Base-by-base conservation (phyloP, 2,888 invertebrate genomes). In the Gastrophysa polygoni region DNA sequence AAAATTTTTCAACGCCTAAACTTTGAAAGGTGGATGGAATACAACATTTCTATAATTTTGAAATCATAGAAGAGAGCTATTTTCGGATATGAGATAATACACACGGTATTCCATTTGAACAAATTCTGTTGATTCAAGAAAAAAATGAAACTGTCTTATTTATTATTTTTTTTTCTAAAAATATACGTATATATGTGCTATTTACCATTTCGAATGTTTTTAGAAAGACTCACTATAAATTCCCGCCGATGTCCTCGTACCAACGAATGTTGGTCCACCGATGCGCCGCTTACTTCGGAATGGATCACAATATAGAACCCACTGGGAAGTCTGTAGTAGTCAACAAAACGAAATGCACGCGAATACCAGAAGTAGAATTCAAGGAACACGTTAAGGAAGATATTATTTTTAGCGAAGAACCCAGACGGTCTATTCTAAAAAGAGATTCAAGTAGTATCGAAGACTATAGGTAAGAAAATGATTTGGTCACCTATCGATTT, bases 211-310 rank as follows among this genome's bases (percentile, higher is more conserved):
- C 11, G n/a, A 17, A 18, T 49, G 16, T 51, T 78, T 78, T 0
- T 78, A 91, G 91, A n/a, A 88, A 88, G 68, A 87, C 88, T 73
- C 88, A 90, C 77, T 90, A 91, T 73, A 92, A 92, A 74, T 96
- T 97, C 83, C 93, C 93, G 16, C 91, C 91, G 78, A 94, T 96
- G 91, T 92, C 95, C 63, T 96, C 96, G 57, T 98, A 98, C 85
- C 95, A 96, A 68, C 88, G 98, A 28, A 96, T 98, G 96, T 82
- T 98, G 73, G 95, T 97, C 1, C 98, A 98, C 80, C 89, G 97
- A 29, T 92, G 94, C 64, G 95, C 97, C 0, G 91, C 95, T 16
- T 93, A 93, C 77, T 97, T 96, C 83, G 95, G 96, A 59, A 89
- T 98, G 86, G 93, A 95, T 58, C 97, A 98, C 81, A 95, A 95